Evolutionary conservation across 2,888 invertebrate species (phyloP), one percentile per base, ranked within the genome.

Genomic region (Drosophila yooni): DNA sequence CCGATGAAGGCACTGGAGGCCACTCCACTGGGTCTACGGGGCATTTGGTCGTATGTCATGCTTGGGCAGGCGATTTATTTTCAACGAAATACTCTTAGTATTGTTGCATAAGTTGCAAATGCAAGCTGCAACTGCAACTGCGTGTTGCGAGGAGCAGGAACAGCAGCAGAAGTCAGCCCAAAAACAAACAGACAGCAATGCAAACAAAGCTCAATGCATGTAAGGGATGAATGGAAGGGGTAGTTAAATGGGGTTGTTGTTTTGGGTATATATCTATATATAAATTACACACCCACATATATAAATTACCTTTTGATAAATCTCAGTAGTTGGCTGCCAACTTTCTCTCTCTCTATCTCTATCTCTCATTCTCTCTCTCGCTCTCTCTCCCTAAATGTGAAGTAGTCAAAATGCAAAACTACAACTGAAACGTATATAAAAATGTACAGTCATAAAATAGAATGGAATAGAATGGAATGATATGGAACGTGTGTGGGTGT

Each of bases 221-320:
- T 25, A 60, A 36, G 29, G 21, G 40, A 29, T 36, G 15, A 1
- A 13, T 18, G 54, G 6, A 10, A 18, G 6, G 1, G 18, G 6
- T 18, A 15, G 29, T 27, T 36, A 27, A 29, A 11, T 11, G 53
- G 36, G 11, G 38, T 25, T 51, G 46, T 46, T 46, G 25, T 25
- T 21, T 25, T 18, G 36, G 51, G 50, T 59, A 33, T 74, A 78
- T 70, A 77, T 81, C 72, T 80, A 80, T 81, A 76, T 83, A 89
- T 87, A 89, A 88, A 87, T 81, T 74, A 77, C 74, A 76, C 86
- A 80, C 74, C 72, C 88, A 80, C 89, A 91, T 91, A 91, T 91
- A 92, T 92, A 93, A 92, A 92, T 93, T 92, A 93, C 92, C 93
- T 92, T 92, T 92, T 93, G 93, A 93, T 93, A 92, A 93, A 92